Evolutionary conservation across 2,888 invertebrate species (phyloP), one percentile per base, ranked within the genome.

Genomic region (Lasiommata megera): DNA sequence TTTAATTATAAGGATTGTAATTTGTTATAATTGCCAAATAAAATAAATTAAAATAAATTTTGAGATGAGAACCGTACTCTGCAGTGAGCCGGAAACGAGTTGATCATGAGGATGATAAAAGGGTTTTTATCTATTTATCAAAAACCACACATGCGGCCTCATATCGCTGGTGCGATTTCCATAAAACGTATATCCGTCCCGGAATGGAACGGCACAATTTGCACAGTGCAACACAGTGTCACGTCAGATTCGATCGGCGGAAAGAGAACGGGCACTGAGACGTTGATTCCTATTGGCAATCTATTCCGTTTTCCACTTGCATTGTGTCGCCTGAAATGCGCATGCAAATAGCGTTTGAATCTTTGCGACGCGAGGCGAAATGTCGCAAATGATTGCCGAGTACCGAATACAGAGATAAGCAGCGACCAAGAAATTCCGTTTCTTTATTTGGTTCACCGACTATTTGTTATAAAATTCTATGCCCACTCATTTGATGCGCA

Each of bases 311-410:
- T 46, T 44, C 52, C 59, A 52, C 28, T 37, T 54, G 54, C 57
- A 58, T 61, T 61, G 61, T 61, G 54, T 54, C 56, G 50, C 44
- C 46, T 47, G 47, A 55, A 61, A 57, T 55, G 57, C 40, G 46
- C 54, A 58, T 56, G 54, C 54, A 55, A 58, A 61, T 48, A 52
- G 60, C 56, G 41, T 46, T 43, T 52, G 37, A 51, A 58, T 55
- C 52, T 52, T 43, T 58, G 51, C 29, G 50, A 56, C 9, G 34
- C 52, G 47, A 41, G 16, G 47, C 51, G 50, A 54, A 17, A 47
- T 58, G 58, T 55, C 52, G 37, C 55, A 55, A 48, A 56, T 56
- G 48, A 60, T 60, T 60, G 47, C 48, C 52, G 55, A 41, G 40
- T 51, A 37, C 44, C 51, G 51, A 56, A 52, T 38, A 56, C 38